These are phyloP conservation scores for Chydorus sphaericus DNA, from an alignment of 2,888 invertebrate genomes.

Conservation along the genomic window DNA sequence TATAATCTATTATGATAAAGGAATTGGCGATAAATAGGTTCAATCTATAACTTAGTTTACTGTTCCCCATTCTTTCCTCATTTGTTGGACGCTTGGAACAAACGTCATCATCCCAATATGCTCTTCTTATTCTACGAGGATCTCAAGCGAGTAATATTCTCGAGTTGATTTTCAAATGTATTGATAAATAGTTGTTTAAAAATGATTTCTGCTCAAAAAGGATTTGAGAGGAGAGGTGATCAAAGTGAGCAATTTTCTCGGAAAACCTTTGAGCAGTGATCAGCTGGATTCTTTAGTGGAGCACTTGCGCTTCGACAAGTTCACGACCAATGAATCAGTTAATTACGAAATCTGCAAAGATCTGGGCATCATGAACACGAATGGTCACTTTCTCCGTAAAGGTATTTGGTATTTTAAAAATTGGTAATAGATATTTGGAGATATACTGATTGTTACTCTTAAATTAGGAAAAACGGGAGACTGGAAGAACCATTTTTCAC, in stretches of 20 bases:
- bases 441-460: background rate
- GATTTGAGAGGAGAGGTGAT: conserved; percentile 3
- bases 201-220: background rate
- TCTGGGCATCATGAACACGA: conserved; percentile 9
- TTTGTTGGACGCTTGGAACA: conserved; percentile 13
- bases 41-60: background rate
- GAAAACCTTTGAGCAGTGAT: conserved; percentile 11
- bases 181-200: background rate
- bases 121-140: conserved; percentile 13
- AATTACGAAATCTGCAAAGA: conserved; percentile 8
- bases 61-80: conserved; percentile 7
- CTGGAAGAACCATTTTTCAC: conserved; percentile 63
- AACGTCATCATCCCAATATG: conserved; percentile 14
- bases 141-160: conserved; percentile 1
- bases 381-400: conserved; percentile 15
- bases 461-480: conserved; percentile 53
- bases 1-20: too few relatives aligned
- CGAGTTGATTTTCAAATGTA: background rate
- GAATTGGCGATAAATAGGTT: too few relatives aligned
- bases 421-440: background rate
- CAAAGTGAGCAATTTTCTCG: conserved; percentile 11
- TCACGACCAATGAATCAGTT: conserved; percentile 12
- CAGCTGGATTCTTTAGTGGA: background rate
- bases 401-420: conserved; percentile 9
- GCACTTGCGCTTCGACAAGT: conserved; percentile 13